phyloP scores from a whole-genome alignment of 2,113 vertebrate species.

The Numida meleagris region DNA sequence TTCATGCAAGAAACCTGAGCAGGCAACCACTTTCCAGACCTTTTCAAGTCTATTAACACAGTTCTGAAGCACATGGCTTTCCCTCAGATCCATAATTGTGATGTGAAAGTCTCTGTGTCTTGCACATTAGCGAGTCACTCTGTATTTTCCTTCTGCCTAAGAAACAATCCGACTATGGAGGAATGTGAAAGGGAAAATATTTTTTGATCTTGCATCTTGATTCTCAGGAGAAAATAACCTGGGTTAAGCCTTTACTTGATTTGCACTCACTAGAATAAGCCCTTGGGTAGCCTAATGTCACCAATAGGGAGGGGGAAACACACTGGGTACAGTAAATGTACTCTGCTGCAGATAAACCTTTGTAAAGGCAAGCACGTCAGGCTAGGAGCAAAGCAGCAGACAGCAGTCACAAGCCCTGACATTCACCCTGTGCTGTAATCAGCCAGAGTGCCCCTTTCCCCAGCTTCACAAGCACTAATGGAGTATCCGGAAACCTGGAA shows the following conservation, averaged over 20 bases:
- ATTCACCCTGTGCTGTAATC: background rate
- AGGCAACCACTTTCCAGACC: background rate
- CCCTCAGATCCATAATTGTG: background rate
- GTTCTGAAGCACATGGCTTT: background rate
- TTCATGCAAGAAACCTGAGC: background rate
- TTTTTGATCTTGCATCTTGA: background rate
- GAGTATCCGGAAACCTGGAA: background rate
- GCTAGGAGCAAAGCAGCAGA: background rate
- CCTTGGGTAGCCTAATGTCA: background rate
- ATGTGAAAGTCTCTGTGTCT: conserved; percentile 2
- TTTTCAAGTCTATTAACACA: background rate
- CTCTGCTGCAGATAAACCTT: background rate
- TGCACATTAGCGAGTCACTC: conserved; percentile 12
- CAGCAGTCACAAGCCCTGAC: background rate
- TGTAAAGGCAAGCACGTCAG: background rate
- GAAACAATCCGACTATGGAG: background rate
- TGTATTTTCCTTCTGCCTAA: background rate
- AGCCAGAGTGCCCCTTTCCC: background rate
- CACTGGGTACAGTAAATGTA: background rate
- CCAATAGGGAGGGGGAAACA: background rate
- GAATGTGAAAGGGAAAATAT: background rate
- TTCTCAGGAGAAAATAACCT: background rate
- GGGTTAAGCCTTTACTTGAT: background rate
- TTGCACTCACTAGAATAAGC: background rate
- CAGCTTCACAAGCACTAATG: background rate